Evolutionary conservation across 2,797 vertebrate genomes (phyloP).

Genomic region (Acrossocheilus wenchowensis): DNA sequence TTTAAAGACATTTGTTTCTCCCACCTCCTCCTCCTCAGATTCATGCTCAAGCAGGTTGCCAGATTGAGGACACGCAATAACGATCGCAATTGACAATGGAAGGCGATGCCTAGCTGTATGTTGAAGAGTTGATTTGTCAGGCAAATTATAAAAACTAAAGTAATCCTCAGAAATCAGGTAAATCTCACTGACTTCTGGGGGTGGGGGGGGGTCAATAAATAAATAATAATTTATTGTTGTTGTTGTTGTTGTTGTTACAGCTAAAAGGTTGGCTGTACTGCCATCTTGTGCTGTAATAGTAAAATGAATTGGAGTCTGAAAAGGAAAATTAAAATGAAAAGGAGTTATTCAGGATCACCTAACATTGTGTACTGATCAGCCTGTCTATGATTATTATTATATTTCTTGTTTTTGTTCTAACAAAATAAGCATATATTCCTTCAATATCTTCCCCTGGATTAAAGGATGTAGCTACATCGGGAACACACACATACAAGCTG

Average conservation of each 20-base stretch:
- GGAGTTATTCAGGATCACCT: constrained; percentile 31
- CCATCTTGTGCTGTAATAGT: constrained; percentile 16
- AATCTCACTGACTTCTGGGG: no score
- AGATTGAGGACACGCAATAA: neutral
- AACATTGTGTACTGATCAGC: constrained; percentile 24
- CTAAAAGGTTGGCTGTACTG: neutral
- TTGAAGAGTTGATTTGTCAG: no score
- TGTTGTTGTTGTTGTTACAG: no score
- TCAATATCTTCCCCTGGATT: constrained; percentile 62
- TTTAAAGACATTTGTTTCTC: neutral
- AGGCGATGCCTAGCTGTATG: neutral
- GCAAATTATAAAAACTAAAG: no score
- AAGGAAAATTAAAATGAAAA: constrained; percentile 2
- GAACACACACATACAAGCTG: constrained; percentile 62
- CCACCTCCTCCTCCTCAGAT: no score
- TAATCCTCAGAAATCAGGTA: no score
- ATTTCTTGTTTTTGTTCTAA: constrained; percentile 49
- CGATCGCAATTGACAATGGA: neutral
- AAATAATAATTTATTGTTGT: neutral
- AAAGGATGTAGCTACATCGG: constrained; percentile 67
- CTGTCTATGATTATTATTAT: constrained; percentile 52
- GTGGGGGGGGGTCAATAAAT: no score
- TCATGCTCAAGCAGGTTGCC: neutral
- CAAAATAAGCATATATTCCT: constrained; percentile 54
- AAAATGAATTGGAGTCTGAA: neutral